Evolutionary conservation across 2,888 invertebrate species (phyloP).

Genomic region (Plebejus anna): DNA sequence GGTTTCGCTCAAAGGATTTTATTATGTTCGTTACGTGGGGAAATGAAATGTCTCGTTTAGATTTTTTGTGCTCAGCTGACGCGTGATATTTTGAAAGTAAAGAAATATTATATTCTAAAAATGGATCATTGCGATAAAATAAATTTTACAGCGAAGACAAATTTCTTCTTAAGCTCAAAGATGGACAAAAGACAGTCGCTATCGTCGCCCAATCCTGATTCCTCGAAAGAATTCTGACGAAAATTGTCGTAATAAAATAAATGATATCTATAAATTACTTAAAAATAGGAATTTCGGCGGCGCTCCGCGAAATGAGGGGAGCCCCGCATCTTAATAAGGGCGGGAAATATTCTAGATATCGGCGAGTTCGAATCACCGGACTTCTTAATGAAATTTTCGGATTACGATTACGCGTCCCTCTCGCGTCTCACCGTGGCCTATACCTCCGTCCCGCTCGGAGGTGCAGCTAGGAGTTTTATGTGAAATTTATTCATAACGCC

Average conservation of each 20-base stretch:
- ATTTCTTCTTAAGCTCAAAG: background rate
- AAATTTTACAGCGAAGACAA: background rate
- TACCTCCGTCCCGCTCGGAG: constrained; percentile 63
- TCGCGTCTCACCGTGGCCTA: constrained; percentile 42
- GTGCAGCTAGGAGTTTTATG: constrained; percentile 78
- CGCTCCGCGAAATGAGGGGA: constrained; percentile 61
- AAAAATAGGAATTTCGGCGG: constrained; percentile 62
- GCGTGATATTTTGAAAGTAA: background rate
- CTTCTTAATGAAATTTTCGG: constrained; percentile 79
- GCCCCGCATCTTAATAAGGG: constrained; percentile 62
- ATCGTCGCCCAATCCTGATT: background rate
- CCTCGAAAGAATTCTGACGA: background rate
- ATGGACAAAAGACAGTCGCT: background rate
- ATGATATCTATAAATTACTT: constrained; percentile 55
- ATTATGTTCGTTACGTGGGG: background rate
- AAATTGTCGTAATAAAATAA: background rate
- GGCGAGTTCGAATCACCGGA: constrained; percentile 70
- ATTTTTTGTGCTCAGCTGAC: background rate
- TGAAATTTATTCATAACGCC: constrained; percentile 80
- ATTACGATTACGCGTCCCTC: constrained; percentile 63
- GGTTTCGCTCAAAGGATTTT: constrained; percentile 40
- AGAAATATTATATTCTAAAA: background rate
- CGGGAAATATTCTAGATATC: constrained; percentile 74
- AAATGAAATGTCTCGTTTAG: background rate
- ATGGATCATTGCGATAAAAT: background rate